Percentiles rank a stretch among this genome's conserved stretches.
phyloP scores from a whole-genome alignment of 37 sponge, comb jelly and placozoan genomes.

The Halichondria panicea region DNA sequence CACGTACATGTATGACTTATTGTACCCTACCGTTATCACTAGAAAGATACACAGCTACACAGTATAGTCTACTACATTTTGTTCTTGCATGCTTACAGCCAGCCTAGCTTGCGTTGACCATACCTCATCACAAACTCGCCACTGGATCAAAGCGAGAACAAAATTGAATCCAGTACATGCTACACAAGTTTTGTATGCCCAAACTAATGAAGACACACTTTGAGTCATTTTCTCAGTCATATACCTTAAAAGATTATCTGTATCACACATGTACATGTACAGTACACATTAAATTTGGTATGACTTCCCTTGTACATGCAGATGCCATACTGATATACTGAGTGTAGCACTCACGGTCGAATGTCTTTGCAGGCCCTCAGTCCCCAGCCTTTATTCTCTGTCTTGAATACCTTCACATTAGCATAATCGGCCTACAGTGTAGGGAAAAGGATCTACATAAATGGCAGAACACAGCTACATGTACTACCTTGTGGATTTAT shows the following conservation, averaged over 20 bases:
- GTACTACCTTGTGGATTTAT: no score
- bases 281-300: no score
- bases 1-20: no score
- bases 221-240: background rate
- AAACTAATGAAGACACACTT: no score
- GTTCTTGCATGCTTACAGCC: conserved; percentile 1
- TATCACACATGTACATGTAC: background rate
- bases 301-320: no score
- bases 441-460: no score
- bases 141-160: conserved; percentile 25
- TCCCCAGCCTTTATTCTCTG: conserved; percentile 96
- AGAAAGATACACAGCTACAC: no score
- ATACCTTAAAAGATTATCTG: background rate
- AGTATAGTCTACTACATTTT: background rate
- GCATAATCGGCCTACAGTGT: conserved; percentile 71
- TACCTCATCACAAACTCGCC: conserved; percentile 90
- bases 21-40: no score
- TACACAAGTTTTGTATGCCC: no score
- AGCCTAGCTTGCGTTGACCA: background rate
- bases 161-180: no score
- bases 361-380: conserved; percentile 67
- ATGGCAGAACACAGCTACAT: no score
- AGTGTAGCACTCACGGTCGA: conserved; percentile 59
- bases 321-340: no score
- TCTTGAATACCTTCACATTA: conserved; percentile 82